These are phyloP conservation scores for Leiothrix lutea DNA, from an alignment of 2,113 vertebrate species.

Conservation along the genomic window DNA sequence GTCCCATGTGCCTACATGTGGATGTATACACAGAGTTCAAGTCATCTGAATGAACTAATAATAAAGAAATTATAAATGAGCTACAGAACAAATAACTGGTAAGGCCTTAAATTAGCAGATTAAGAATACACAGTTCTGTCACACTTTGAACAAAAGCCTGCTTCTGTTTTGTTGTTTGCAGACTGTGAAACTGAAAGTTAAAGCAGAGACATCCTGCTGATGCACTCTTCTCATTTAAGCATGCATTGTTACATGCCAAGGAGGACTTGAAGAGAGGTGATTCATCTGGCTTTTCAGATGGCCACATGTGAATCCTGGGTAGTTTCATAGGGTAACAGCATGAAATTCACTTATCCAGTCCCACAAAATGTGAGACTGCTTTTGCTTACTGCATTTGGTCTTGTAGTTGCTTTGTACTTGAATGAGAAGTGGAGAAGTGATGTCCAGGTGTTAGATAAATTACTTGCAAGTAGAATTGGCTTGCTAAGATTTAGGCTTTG, in stretches of 20 bases:
- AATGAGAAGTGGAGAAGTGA: neutral
- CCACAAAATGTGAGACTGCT: neutral
- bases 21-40: neutral
- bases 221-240: neutral
- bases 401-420: neutral
- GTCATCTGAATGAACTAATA: neutral
- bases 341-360: neutral
- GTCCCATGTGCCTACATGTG: neutral
- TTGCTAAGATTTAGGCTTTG: neutral
- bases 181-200: neutral
- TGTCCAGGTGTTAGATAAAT: neutral
- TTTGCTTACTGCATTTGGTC: neutral
- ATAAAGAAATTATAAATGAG: neutral
- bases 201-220: neutral
- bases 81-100: neutral
- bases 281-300: neutral
- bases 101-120: neutral
- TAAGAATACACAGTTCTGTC: fast-evolving
- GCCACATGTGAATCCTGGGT: neutral
- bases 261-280: neutral
- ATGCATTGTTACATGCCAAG: fast-evolving
- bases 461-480: neutral
- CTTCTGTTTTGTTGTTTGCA: neutral
- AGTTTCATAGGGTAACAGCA: neutral
- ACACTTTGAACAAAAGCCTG: neutral